Percentiles rank a stretch among this genome's conserved stretches.
phyloP scores from a whole-genome alignment of 2,888 invertebrate genomes.

The Mythimna impura region DNA sequence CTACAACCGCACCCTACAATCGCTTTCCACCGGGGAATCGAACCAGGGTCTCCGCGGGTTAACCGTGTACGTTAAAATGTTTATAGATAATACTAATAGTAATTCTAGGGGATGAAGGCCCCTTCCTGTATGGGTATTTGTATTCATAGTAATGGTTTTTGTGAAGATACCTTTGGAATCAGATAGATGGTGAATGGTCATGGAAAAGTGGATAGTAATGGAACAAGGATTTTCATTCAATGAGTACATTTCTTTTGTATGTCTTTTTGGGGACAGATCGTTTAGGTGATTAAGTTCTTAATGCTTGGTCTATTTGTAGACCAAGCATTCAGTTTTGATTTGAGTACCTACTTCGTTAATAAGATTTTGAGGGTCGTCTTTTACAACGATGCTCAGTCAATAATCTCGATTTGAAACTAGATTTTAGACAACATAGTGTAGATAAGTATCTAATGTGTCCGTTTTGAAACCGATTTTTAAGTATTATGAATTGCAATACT shows the following conservation, averaged over 20 bases:
- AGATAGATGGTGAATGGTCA: constrained; percentile 77
- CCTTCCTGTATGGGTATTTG: constrained; percentile 82
- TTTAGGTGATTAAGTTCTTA: constrained; percentile 64
- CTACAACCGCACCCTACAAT: constrained; percentile 81
- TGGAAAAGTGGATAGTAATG: constrained; percentile 72
- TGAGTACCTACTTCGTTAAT: constrained; percentile 26
- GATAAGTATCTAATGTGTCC: neutral
- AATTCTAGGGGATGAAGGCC: constrained; percentile 81
- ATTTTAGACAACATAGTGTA: neutral
- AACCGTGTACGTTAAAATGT: constrained; percentile 89
- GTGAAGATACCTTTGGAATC: constrained; percentile 78
- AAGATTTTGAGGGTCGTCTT: constrained; percentile 1
- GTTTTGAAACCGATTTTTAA: neutral
- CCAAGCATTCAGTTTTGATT: constrained; percentile 31
- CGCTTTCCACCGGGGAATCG: constrained; percentile 83
- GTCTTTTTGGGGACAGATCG: constrained; percentile 64
- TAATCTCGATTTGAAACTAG: neutral
- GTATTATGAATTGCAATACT: neutral
- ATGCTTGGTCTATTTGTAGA: constrained; percentile 33
- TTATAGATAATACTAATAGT: constrained; percentile 90
- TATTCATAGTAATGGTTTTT: constrained; percentile 84
- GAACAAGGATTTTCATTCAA: constrained; percentile 66
- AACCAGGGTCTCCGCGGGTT: constrained; percentile 88
- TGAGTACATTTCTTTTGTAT: constrained; percentile 65
- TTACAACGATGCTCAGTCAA: neutral